These are phyloP conservation scores for Bos javanicus DNA, from an alignment of 2,113 vertebrate genomes.

Conservation along the genomic window DNA sequence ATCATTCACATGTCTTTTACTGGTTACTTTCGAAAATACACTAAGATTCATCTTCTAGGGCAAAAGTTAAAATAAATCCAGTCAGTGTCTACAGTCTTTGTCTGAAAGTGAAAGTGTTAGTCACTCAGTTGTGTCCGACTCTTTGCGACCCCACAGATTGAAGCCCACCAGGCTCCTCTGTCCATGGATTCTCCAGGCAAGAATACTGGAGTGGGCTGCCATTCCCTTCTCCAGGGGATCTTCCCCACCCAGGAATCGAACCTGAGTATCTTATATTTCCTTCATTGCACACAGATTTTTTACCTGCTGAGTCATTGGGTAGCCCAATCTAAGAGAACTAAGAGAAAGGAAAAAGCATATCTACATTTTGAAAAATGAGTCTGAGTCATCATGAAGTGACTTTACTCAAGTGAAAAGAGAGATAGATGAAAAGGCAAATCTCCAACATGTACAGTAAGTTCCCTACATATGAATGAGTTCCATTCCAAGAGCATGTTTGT, in stretches of 20 bases:
- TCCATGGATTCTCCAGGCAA: neutral
- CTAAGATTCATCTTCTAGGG: neutral
- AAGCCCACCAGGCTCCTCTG: neutral
- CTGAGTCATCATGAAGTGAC: neutral
- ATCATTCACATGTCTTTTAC: neutral
- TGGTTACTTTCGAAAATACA: conserved; percentile 2
- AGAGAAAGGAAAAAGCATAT: neutral
- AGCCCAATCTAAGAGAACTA: neutral
- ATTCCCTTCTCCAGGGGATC: neutral
- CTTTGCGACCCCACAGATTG: neutral
- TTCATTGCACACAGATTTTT: neutral
- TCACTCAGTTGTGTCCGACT: neutral
- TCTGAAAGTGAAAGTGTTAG: neutral
- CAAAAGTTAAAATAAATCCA: neutral
- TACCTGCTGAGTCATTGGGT: neutral
- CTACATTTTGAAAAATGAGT: neutral
- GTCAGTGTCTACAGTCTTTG: neutral
- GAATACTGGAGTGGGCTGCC: neutral
- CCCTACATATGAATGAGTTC: neutral
- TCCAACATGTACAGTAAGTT: neutral
- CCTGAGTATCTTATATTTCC: neutral
- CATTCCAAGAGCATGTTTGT: neutral
- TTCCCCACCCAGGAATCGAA: neutral
- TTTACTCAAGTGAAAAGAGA: neutral
- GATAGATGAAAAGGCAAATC: neutral